Percentiles rank a stretch among this genome's conserved stretches.
Conservation (phyloP, 2,113 vertebrate species). For the Trichomycterus rosablanca region DNA sequence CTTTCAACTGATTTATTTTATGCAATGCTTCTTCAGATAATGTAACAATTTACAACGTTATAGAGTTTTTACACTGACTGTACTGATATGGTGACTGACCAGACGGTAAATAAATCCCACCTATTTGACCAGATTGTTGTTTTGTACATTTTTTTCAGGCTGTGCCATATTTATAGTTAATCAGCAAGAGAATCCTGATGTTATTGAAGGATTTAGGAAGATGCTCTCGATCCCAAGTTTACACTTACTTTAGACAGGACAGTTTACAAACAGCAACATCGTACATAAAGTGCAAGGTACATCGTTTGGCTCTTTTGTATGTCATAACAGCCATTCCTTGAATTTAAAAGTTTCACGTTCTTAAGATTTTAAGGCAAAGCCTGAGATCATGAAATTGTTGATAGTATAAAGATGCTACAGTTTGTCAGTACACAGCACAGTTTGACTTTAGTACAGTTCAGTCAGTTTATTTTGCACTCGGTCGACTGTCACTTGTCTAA, state of each 20-base stretch:
- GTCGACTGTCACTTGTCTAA: too few relatives aligned
- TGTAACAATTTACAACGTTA: slow-evolving; percentile 56
- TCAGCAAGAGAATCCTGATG: not conserved
- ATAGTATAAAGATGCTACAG: slow-evolving; percentile 47
- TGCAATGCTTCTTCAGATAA: slow-evolving; percentile 61
- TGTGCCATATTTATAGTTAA: not conserved
- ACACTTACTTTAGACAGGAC: not conserved
- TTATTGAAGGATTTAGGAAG: slow-evolving; percentile 12
- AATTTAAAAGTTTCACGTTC: slow-evolving; percentile 15
- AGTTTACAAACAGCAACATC: slow-evolving; percentile 12
- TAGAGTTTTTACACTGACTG: slow-evolving; percentile 39
- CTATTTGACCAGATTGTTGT: slow-evolving; percentile 9
- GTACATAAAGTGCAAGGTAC: slow-evolving; percentile 1
- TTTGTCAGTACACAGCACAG: slow-evolving; percentile 19
- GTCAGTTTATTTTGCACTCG: too few relatives aligned
- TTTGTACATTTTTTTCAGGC: not conserved
- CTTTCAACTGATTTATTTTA: slow-evolving; percentile 44
- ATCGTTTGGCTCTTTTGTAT: slow-evolving; percentile 13
- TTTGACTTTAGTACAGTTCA: not conserved
- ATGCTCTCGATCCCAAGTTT: too few relatives aligned
- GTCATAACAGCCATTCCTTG: slow-evolving; percentile 28
- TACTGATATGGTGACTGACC: slow-evolving; percentile 7
- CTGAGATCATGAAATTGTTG: slow-evolving; percentile 20
- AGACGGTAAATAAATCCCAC: slow-evolving; percentile 35
- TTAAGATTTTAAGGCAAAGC: slow-evolving; percentile 43